phyloP scores from a whole-genome alignment of 2,888 invertebrate genomes.

The Theodoxus fluviatilis region DNA sequence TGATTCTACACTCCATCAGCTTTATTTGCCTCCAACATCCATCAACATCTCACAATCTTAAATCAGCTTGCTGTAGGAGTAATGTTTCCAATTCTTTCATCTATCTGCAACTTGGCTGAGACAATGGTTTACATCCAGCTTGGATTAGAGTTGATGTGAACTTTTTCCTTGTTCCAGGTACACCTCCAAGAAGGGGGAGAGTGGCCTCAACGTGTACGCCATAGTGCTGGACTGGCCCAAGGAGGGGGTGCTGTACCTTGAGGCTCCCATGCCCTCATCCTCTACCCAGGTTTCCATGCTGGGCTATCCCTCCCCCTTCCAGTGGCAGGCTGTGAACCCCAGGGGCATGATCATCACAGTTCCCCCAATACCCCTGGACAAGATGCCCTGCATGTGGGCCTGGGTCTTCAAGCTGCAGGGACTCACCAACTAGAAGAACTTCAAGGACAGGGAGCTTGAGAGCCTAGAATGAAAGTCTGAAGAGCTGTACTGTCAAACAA shows the following conservation, averaged over 20 bases:
- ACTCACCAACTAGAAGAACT: constrained; percentile 36
- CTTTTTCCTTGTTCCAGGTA: no score
- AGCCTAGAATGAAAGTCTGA: no score
- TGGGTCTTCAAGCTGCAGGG: constrained; percentile 59
- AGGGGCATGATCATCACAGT: constrained; percentile 48
- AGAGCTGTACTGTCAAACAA: no score
- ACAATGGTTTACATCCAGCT: no score
- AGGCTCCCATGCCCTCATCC: constrained; percentile 60
- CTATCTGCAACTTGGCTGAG: no score
- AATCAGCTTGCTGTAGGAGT: no score
- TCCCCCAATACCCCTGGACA: constrained; percentile 44
- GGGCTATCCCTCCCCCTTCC: constrained; percentile 62
- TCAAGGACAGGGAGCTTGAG: no score
- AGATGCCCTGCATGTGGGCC: constrained; percentile 54
- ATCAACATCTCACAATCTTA: no score
- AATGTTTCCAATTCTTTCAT: no score
- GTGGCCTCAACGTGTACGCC: constrained; percentile 71
- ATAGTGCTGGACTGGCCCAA: constrained; percentile 77
- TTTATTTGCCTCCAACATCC: no score
- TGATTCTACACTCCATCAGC: no score
- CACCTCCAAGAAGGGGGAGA: constrained; percentile 43
- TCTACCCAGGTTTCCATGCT: constrained; percentile 67
- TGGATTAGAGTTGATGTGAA: no score
- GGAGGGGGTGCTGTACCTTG: constrained; percentile 69
- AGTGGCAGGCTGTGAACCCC: constrained; percentile 28